Evolutionary conservation across 2,797 vertebrate species (phyloP).

Genomic region (Chelidonichthys spinosus): DNA sequence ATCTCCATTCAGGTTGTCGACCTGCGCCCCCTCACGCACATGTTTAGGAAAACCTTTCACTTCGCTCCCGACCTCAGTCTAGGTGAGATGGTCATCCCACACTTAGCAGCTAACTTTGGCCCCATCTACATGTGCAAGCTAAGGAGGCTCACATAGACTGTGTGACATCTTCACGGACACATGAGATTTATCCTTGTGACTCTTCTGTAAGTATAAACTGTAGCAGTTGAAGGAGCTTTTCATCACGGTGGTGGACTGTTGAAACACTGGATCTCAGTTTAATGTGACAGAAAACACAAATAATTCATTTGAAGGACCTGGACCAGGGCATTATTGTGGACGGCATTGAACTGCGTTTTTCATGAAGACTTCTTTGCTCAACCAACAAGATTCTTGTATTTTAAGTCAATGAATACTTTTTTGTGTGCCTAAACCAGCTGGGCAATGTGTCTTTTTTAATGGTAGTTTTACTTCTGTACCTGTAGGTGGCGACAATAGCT

Average conservation of each 20-base stretch:
- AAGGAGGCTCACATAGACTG: slow-evolving; percentile 76
- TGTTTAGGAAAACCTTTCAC: slow-evolving; percentile 89
- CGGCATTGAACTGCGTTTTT: background rate
- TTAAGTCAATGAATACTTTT: background rate
- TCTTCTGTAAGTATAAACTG: background rate
- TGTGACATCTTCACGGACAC: background rate
- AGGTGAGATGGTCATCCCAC: slow-evolving; percentile 94
- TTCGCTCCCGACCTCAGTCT: slow-evolving; percentile 85
- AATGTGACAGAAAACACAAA: background rate
- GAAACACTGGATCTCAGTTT: background rate
- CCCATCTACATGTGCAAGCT: slow-evolving; percentile 96
- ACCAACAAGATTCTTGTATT: background rate
- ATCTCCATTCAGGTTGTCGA: slow-evolving; percentile 80
- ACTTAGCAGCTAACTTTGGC: slow-evolving; percentile 94
- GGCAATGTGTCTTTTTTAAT: background rate
- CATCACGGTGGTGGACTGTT: background rate
- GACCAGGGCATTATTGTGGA: background rate
- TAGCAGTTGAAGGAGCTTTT: background rate
- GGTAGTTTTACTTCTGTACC: slow-evolving; percentile 51
- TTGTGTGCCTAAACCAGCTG: background rate
- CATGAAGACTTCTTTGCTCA: background rate
- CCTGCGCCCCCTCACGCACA: slow-evolving; percentile 80
- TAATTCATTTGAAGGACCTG: background rate
- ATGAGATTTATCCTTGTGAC: background rate
- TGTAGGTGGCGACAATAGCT: slow-evolving; percentile 60